Conservation (phyloP, 2,113 vertebrate species). For the Xiphorhynchus elegans region DNA sequence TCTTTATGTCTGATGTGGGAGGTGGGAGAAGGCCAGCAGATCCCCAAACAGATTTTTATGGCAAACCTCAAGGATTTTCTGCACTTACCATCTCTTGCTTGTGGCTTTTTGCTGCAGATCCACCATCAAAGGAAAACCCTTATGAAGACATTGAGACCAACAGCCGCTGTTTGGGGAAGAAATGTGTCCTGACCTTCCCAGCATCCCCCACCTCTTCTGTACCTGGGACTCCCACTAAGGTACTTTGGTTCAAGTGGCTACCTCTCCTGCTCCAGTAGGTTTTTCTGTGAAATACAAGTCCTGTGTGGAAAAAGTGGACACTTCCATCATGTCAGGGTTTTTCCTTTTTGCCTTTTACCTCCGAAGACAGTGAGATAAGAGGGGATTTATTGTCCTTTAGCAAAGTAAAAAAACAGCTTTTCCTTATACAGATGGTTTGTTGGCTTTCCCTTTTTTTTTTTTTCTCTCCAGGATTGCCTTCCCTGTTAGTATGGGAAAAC, state of each 20-base stretch:
- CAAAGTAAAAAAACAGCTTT: background rate
- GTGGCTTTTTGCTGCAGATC: conserved; percentile 79
- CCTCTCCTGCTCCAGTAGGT: background rate
- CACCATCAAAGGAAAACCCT: conserved; percentile 93
- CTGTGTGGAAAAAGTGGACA: background rate
- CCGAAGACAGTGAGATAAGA: background rate
- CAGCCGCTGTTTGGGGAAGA: conserved; percentile 87
- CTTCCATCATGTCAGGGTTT: background rate
- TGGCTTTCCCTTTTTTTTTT: background rate
- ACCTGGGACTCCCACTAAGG: conserved; percentile 88
- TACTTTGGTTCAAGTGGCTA: conserved; percentile 52
- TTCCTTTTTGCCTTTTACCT: background rate
- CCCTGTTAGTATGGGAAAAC: background rate
- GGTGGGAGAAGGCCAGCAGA: background rate
- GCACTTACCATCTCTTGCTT: background rate
- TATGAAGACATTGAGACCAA: conserved; percentile 96
- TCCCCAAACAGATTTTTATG: conserved; percentile 24
- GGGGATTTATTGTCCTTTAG: background rate
- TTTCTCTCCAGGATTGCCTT: background rate
- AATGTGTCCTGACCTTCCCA: conserved; percentile 83
- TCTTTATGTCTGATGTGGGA: conserved; percentile 23
- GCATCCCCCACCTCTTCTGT: conserved; percentile 81
- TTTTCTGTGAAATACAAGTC: background rate
- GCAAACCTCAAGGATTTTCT: conserved; percentile 15
- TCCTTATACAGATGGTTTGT: background rate